These are phyloP conservation scores for Gonatopus flavifemur DNA, from an alignment of 1,140 invertebrate species.

Conservation along the genomic window DNA sequence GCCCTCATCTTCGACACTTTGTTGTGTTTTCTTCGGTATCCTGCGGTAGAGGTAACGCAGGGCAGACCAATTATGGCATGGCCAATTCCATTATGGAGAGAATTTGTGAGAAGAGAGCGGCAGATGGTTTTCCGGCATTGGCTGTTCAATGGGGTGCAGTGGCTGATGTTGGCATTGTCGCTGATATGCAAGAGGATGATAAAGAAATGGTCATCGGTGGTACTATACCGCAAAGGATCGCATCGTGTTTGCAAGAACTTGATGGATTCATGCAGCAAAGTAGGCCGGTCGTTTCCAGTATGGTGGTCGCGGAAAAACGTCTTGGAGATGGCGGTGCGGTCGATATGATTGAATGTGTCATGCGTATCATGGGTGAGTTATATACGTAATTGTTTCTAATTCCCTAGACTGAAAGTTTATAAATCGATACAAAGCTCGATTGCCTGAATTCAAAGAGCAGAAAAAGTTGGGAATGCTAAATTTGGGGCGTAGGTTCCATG, in stretches of 20 bases:
- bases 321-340: slow-evolving; percentile 31
- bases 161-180: slow-evolving; percentile 62
- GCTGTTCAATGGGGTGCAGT: slow-evolving; percentile 66
- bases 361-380: slow-evolving; percentile 54
- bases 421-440: no score
- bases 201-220: slow-evolving; percentile 64
- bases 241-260: slow-evolving; percentile 62
- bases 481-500: no score
- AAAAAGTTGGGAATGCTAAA: no score
- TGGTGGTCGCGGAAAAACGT: slow-evolving; percentile 65
- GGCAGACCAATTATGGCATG: slow-evolving; percentile 77
- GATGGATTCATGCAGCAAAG: slow-evolving; percentile 63
- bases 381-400: slow-evolving; percentile 4
- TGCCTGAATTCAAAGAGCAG: no score
- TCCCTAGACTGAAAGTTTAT: no score
- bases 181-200: slow-evolving; percentile 68
- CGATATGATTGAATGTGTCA: slow-evolving; percentile 54
- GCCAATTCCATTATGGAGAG: slow-evolving; percentile 65
- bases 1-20: slow-evolving; percentile 59
- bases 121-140: slow-evolving; percentile 59
- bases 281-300: slow-evolving; percentile 64
- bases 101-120: slow-evolving; percentile 59
- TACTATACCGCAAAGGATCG: slow-evolving; percentile 68
- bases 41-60: slow-evolving; percentile 76
- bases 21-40: slow-evolving; percentile 76